Evolutionary conservation across 1,140 invertebrate genomes (phyloP).

Genomic region (Chymomyza costata): DNA sequence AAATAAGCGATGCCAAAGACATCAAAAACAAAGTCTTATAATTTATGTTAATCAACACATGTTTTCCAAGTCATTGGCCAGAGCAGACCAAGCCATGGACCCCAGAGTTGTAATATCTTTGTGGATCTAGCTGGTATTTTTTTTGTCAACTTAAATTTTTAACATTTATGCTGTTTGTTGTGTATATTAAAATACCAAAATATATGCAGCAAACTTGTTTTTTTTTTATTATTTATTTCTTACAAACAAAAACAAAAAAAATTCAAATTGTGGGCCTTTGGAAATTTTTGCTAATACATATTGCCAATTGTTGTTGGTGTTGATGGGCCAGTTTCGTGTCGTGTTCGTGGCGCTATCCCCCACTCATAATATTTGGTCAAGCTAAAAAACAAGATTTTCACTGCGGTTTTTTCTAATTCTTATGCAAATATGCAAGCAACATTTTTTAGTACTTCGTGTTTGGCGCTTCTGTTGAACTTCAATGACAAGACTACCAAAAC

Average conservation of each 20-base stretch:
- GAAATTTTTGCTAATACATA: slow-evolving; percentile 71
- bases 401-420: slow-evolving; percentile 57
- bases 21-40: slow-evolving; percentile 36
- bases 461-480: slow-evolving; percentile 41
- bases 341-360: slow-evolving; percentile 21
- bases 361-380: too few species aligned
- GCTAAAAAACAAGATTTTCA: slow-evolving; percentile 58
- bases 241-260: slow-evolving; percentile 57
- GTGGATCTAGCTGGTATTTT: slow-evolving; percentile 12
- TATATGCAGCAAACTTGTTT: slow-evolving; percentile 64
- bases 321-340: slow-evolving; percentile 52
- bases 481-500: slow-evolving; percentile 24
- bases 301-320: slow-evolving; percentile 52
- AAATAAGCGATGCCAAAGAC: slow-evolving; percentile 16
- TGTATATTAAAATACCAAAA: slow-evolving; percentile 63
- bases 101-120: slow-evolving; percentile 31
- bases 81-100: slow-evolving; percentile 22
- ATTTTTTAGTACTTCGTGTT: slow-evolving; percentile 8
- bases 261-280: slow-evolving; percentile 65
- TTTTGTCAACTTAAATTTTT: slow-evolving; percentile 17
- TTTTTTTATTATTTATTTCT: slow-evolving; percentile 30
- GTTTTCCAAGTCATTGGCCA: slow-evolving; percentile 68
- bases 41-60: slow-evolving; percentile 72
- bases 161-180: slow-evolving; percentile 26
- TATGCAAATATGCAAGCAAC: slow-evolving; percentile 58